Evolutionary conservation across 2,888 invertebrate genomes (phyloP), one percentile per base, ranked within the genome.

Genomic region (Trichacis sp.): DNA sequence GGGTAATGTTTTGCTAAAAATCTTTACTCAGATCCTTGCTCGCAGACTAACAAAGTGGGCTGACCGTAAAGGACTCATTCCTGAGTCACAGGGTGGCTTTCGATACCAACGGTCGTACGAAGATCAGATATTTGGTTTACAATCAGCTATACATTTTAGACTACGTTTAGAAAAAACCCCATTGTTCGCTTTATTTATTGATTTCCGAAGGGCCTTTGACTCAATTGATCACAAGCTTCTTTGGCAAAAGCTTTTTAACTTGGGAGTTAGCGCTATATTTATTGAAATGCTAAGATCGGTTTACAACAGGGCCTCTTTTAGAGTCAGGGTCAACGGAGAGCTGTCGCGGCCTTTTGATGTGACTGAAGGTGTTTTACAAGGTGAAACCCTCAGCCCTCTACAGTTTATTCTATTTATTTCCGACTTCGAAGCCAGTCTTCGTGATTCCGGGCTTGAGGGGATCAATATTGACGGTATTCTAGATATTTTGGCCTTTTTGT

Each of bases 401-500:
- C 56, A 45, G 6, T 58, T 60, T 42, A 49, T 63, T 30, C 42
- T 69, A 4, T 60, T 57, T 24, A 58, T 56, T 15, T 47, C 60
- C 2, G 71, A 68, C 11, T 33, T 69, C 14, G 58, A 60, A 51
- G 8, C 3, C 3, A 3, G 8, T 8, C 24, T 24, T 8, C 24
- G 24, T 24, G 24, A 8, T 5, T 3, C 20, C 19, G n/a, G 53
- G 48, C 17, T 55, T 64, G 29, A 50, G 61, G 15, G 12, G 15
- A 46, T 68, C 36, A 40, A 20, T 5, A 33, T 70, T 12, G 64
- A 63, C 33, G 60, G 52, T 8, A 12, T n/a, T 11, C 20, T 11
- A 4, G 57, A 69, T 8, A 51, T 58, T 11, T 33, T 65, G 2
- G 47, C 60, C 1, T 24, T 68, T 1, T 19, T 64, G 48, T 71